Evolutionary conservation across 2,113 vertebrate genomes (phyloP).

Genomic region (Craseonycteris thonglongyai): DNA sequence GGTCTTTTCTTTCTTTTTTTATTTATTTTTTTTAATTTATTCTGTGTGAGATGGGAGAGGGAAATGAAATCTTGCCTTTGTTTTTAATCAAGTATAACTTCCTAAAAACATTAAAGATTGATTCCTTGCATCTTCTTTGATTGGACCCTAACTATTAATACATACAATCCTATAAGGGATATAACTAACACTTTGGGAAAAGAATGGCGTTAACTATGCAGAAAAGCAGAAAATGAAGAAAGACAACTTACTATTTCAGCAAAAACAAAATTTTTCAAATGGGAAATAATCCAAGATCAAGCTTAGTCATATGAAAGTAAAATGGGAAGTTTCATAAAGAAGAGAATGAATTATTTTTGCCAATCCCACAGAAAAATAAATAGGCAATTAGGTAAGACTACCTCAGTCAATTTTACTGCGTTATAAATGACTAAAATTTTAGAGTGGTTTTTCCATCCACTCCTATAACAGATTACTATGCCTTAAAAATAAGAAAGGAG

Average conservation of each 20-base stretch:
- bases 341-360: background rate
- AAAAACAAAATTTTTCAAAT: background rate
- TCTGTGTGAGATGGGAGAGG: background rate
- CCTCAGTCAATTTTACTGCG: background rate
- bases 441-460: background rate
- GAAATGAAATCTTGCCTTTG: background rate
- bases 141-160: background rate
- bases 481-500: background rate
- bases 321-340: background rate
- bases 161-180: background rate
- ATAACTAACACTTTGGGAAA: background rate
- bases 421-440: background rate
- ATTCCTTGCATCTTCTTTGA: background rate
- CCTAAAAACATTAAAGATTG: background rate
- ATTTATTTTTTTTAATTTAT: background rate
- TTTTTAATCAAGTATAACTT: background rate
- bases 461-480: background rate
- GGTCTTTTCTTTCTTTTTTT: background rate
- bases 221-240: background rate
- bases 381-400: background rate
- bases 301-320: background rate
- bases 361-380: background rate
- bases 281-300: background rate
- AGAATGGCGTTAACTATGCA: background rate
- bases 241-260: background rate